Evolutionary conservation across 2,113 vertebrate species (phyloP), one percentile per base, ranked within the genome.

Genomic region (Pelecanoides urinatrix): DNA sequence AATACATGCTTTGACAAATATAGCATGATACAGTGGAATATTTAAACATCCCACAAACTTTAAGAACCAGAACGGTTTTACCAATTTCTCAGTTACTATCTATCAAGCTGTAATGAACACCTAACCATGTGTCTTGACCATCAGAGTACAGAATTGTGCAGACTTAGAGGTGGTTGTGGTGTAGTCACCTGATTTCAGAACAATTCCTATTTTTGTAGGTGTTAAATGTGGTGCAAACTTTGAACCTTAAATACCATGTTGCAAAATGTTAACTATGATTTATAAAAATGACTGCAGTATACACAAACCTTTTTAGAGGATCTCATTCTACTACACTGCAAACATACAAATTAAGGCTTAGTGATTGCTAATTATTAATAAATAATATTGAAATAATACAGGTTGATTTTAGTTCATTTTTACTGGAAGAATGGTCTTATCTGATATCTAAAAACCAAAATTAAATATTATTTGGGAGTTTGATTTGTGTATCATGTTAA

Each of bases 11-110:
- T 74, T 78, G 16, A 63, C 6, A 88, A n/a, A 47, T 52, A 58
- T 2, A 42, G 8, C 0, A 0, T 23, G 14, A 71, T 74, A 63
- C 23, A 40, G 19, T 19, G 7, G 4, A 59, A 44, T 53, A 56
- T 25, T 68, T 77, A 67, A 86, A 30, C 17, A 11, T 58, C 6
- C 5, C 20, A 38, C 38, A 85, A 49, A 66, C 22, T 83, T 82
- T 40, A 87, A 53, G 50, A 34, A 62, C 12, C 2, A 42, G 18
- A 77, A 66, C 2, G 27, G 2, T 42, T 83, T 66, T 70, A 47
- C 4, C 1, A 0, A 25, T 86, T 91, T 77, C 23, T 83, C 11
- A 80, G 14, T 73, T 86, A 36, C 9, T 66, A n/a, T 9, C 8
- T 77, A 32, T 40, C 34, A 50, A 38, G 8, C 58, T 21, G 19